Evolutionary conservation across 1,140 invertebrate species (phyloP), one percentile per base, ranked within the genome.

Genomic region (Ganaspis sp.): DNA sequence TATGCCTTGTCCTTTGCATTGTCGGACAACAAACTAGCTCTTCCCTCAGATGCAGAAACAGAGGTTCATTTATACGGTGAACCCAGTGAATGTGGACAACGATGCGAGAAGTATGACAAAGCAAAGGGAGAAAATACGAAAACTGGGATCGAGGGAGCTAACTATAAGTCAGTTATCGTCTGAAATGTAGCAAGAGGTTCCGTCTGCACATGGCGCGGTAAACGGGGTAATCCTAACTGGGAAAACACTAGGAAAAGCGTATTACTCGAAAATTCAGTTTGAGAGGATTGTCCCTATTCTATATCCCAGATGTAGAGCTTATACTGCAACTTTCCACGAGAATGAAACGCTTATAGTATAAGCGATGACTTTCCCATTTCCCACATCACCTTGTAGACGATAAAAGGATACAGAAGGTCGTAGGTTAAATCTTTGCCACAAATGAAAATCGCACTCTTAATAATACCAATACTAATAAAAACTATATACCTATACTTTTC

Each of bases 141-240:
- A 64, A n/a, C 26, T 29, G 4, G 58, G 15, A 29, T 64, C 9
- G 54, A 26, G 45, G 45, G 23, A 26, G 58, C 58, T 64, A 64
- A 64, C 58, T 64, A 9, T 45, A n/a, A 64, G 58, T 64, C 58
- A 64, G 58, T 64, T 64, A 34, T 64, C 58, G 26, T 64, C 58
- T 64, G 11, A 29, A 64, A 64, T 29, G 12, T 64, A 64, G 58
- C 58, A 26, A 64, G 23, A 26, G 23, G 54, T 29, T 64, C 21
- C 58, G 21, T n/a, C 6, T 0, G 29, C 6, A 6, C 4, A n/a
- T 5, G 45, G n/a, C n/a, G 12, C 40, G 12, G 19, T 21, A 26
- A 12, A 19, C 2, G 8, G 23, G 23, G 58, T 64, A 64, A 64
- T 34, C 26, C 58, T 29, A 0, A 17, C 45, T 17, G 45, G 42